These are phyloP conservation scores for Rosalia funebris DNA, from an alignment of 2,888 invertebrate genomes.

Conservation along the genomic window DNA sequence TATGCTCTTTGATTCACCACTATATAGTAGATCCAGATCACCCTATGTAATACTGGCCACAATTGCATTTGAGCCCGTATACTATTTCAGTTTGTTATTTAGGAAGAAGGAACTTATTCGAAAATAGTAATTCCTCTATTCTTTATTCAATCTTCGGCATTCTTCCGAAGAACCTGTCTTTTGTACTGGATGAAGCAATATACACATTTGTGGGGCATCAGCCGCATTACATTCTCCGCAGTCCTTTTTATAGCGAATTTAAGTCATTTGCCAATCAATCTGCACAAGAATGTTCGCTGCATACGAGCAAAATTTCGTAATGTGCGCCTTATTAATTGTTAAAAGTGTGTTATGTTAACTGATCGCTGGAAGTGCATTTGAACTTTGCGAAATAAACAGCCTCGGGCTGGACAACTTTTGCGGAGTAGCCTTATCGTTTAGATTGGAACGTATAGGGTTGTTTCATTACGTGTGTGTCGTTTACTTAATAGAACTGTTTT, in stretches of 20 bases:
- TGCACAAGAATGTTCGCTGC: not conserved
- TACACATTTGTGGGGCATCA: too few species aligned
- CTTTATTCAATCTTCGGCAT: too few species aligned
- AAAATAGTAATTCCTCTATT: too few species aligned
- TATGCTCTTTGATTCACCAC: too few species aligned
- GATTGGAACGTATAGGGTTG: not conserved
- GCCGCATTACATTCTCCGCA: not conserved
- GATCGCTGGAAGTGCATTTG: conserved; percentile 10
- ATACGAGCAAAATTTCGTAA: conserved; percentile 8
- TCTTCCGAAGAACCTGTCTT: too few species aligned
- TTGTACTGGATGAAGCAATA: too few species aligned
- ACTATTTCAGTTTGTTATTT: too few species aligned
- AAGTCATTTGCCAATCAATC: not conserved
- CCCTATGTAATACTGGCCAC: too few species aligned
- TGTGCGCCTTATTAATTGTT: not conserved
- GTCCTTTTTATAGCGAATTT: not conserved
- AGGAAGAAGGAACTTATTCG: too few species aligned
- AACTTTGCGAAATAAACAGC: conserved; percentile 13
- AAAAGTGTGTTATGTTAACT: not conserved
- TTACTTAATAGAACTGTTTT: too few species aligned
- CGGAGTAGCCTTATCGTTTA: not conserved
- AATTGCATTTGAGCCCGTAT: too few species aligned
- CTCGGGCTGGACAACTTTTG: conserved; percentile 10
- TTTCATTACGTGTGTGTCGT: not conserved
- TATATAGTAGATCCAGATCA: too few species aligned